Evolutionary conservation across 2,797 vertebrate genomes (phyloP), one percentile per base, ranked within the genome.

Genomic region (Chelonia mydas): DNA sequence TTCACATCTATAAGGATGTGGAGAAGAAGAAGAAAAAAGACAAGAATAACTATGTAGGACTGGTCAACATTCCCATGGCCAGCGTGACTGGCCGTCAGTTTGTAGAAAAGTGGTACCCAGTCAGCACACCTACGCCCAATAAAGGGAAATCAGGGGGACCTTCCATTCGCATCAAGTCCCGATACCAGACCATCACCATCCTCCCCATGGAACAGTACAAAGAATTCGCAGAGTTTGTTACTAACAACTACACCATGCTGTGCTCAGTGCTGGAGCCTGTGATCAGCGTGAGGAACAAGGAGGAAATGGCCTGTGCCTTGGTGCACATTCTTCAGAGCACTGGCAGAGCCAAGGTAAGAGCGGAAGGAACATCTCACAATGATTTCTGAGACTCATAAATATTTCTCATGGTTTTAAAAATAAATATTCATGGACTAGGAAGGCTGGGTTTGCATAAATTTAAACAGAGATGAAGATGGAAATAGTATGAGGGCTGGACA

Each of bases 131-230:
- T 23, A 99, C 99, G 77, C 97, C 98, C 97, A 99, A 95, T 98
- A 99, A 99, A 97, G 98, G 98, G 80, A 99, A 99, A 83, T 97
- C 99, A 0, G 99, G 99, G 28, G 99, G 99, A 1, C 99, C 99
- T 27, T 99, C 99, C 3, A 99, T 99, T 96, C 99, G 99, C 3
- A 99, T 99, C 96, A 99, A 99, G 95, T 99, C 99, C 15, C 99
- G 99, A 37, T 99, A 99, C 96, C 99, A 99, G 98, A 99, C 98
- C 86, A 98, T 99, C 98, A 98, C 98, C 97, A 99, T 99, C 98
- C 95, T 99, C 95, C 99, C 99, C 92, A 99, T 99, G 99, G 99
- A 99, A 97, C 99, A 99, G 96, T 99, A 99, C 98, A 99, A 99
- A 96, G 99, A 99, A 96, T 99, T 99, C 92, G 99, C 99, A 0